These are phyloP conservation scores for Cyanoramphus novaezelandiae DNA, from an alignment of 2,113 vertebrate genomes.

Conservation along the genomic window DNA sequence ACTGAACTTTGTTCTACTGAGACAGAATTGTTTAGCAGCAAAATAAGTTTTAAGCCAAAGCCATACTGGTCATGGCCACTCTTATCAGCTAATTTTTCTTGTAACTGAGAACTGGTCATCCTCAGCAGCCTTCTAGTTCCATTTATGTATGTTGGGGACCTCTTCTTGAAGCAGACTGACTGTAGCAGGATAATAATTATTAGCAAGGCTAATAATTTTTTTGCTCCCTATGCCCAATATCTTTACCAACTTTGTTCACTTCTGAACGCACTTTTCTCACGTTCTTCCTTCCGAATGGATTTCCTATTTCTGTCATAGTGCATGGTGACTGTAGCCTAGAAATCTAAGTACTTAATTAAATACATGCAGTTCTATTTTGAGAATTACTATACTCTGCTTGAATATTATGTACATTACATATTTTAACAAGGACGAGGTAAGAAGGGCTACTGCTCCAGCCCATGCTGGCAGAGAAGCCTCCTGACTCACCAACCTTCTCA, in stretches of 20 bases:
- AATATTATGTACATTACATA: not conserved
- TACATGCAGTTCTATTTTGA: not conserved
- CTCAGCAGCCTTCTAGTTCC: not conserved
- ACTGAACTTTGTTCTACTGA: not conserved
- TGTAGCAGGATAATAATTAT: not conserved
- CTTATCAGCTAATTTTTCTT: not conserved
- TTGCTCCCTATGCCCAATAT: not conserved
- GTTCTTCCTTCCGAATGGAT: not conserved
- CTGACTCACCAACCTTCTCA: not conserved
- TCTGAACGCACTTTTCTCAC: too few relatives aligned
- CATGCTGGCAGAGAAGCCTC: not conserved
- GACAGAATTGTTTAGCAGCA: not conserved
- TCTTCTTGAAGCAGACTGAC: not conserved
- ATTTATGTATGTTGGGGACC: not conserved
- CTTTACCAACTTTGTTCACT: not conserved
- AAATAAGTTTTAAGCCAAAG: not conserved
- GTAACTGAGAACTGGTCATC: not conserved
- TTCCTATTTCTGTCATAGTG: not conserved
- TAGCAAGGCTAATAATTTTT: not conserved
- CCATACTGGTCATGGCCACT: not conserved
- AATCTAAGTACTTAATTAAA: constrained; percentile 29
- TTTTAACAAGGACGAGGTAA: not conserved
- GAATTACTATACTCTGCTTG: not conserved
- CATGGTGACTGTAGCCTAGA: not conserved
- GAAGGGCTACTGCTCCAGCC: not conserved